Evolutionary conservation across 2,888 invertebrate genomes (phyloP), one percentile per base, ranked within the genome.

Genomic region (Hypomecis atomaria): DNA sequence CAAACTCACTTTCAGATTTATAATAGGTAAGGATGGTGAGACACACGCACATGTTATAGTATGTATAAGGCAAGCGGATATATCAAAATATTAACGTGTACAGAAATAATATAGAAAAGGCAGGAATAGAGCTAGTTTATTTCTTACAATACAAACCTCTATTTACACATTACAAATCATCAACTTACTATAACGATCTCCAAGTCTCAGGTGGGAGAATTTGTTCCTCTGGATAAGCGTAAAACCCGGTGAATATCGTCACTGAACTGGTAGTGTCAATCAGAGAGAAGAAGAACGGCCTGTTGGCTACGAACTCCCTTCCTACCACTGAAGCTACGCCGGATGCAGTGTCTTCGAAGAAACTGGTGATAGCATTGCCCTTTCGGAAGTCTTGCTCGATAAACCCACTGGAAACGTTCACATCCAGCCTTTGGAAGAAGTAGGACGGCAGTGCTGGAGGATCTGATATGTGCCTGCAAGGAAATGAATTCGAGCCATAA

Each of bases 401-500:
- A 33, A 36, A 49, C 0, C 42, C 42, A 36, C 48, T 49, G 36
- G 48, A 7, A 9, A 50, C 50, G 43, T 43, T 58, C 1, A 67
- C 44, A 8, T 59, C 56, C 0, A 59, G 40, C 6, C 62, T 47
- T 38, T 67, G 67, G 42, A 59, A 47, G 0, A 67, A 52, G 50
- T 70, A 67, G 8, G 66, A 59, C 0, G 78, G 77, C 13, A 55
- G 53, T 11, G 78, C 74, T 5, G 78, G 66, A 0, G 77, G 77
- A 0, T 70, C 58, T 1, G 77, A 71, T 10, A 78, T 71, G 61
- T 67, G 69, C 45, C 77, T 77, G 70, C 23, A 49, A 23, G 36
- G 34, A 52, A 37, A 36, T 6, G 8, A 23, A 7, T 40, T 40
- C 8, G 5, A 40, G 8, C 6, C 3, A 4, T 9, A 5, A 9